Evolutionary conservation across 2,888 invertebrate species (phyloP).

Genomic region (Theretra japonica): DNA sequence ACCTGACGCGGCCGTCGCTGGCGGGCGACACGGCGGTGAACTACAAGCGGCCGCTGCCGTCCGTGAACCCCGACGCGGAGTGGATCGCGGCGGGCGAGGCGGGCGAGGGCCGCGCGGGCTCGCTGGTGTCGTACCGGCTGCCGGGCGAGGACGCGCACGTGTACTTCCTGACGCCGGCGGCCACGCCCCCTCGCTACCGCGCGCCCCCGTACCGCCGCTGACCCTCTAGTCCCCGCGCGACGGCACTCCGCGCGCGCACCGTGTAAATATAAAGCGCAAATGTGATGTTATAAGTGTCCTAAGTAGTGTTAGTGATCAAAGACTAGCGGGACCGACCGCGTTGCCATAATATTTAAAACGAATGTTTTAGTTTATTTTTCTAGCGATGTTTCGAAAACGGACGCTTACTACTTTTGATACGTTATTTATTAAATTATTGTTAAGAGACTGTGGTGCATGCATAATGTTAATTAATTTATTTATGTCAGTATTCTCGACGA

Average conservation of each 20-base stretch:
- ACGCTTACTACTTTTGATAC: constrained; percentile 66
- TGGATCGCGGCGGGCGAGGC: constrained; percentile 82
- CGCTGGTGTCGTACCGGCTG: constrained; percentile 89
- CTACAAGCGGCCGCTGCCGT: constrained; percentile 84
- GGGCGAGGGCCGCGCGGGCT: constrained; percentile 81
- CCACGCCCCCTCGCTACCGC: constrained; percentile 72
- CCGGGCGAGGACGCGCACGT: constrained; percentile 92
- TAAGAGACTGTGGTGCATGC: constrained; percentile 79
- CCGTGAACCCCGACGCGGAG: constrained; percentile 85
- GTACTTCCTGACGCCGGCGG: constrained; percentile 90
- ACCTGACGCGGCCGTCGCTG: constrained; percentile 71
- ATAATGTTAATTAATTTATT: constrained; percentile 81
- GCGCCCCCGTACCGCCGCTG: constrained; percentile 52
- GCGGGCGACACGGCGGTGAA: constrained; percentile 83
- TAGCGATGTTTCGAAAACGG: constrained; percentile 65
- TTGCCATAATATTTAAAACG: constrained; percentile 81
- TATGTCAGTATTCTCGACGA: constrained; percentile 79
- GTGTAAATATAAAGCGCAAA: constrained; percentile 84
- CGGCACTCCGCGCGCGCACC: constrained; percentile 58
- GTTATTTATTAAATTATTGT: constrained; percentile 82
- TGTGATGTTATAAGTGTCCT: constrained; percentile 84
- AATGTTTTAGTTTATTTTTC: constrained; percentile 49
- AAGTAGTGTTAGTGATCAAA: constrained; percentile 78
- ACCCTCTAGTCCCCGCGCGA: constrained; percentile 74
- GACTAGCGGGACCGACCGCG: constrained; percentile 76